Base-by-base conservation (phyloP, 35 echinoderm and acorn worm genomes). In the Apostichopus japonicus region DNA sequence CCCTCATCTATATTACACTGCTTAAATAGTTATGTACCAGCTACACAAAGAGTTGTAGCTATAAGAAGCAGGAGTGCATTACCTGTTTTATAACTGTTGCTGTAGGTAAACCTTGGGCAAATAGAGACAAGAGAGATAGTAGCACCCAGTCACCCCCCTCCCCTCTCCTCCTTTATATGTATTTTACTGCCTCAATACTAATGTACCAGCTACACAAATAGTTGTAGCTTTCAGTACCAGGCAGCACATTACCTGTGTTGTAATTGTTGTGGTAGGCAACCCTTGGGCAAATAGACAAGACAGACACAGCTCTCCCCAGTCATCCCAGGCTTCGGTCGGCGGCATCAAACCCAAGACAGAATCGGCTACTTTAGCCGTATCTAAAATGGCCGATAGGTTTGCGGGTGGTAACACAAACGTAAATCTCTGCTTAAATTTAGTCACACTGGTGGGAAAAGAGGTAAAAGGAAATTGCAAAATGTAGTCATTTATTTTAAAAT, bases 301-400 rank as follows among this genome's bases (percentile, higher is more conserved):
- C 17, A 89, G 19, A 72, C 86, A 89, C 8, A 89, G 86, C 63
- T 89, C 86, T 73, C 86, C 86, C 86, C 86, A 89, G 8, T 72
- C 86, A 89, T 89, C 86, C 86, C 86, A 89, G 8, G 86, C 86
- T 13, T 89, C 86, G 6, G 62, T 65, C 0, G 86, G 63, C 33
- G 86, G 62, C 33, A 89, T 89, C 86, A 89, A 8, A 10, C 17
- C 56, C 19, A 99, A 77, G 55, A 96, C 10, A 22, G 97, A 93
- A 87, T 99, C 97, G 4, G 97, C 95, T 8, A 93, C 92, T 27
- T 96, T 96, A 8, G 97, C 97, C 5, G 92, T 88, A 79, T 99
- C 97, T 27, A 99, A 72, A 24, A 99, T 95, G 56, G 97, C 93
- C 14, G 95, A 91, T 75, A 96, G 51, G 21, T 95, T 91, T 52